Evolutionary conservation across 1,140 invertebrate genomes (phyloP), one percentile per base, ranked within the genome.

Genomic region (Idris sp.): DNA sequence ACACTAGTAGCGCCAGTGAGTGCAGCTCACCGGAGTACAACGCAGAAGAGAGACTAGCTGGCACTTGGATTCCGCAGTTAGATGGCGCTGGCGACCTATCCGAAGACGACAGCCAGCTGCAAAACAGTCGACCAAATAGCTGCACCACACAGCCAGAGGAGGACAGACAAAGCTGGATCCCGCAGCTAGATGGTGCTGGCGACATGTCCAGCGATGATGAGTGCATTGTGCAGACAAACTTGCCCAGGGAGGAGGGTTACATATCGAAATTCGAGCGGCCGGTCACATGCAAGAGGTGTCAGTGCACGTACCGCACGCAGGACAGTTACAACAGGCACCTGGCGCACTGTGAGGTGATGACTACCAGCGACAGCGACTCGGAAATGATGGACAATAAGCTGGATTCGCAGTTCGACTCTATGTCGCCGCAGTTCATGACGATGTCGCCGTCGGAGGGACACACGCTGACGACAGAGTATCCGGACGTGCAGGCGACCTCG

Each of bases 251-350:
- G 79, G 87, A 84, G 31, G 78, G 25, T 74, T 77, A 4, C 22
- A 65, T 83, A 67, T 65, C 86, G 73, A 82, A 61, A 0, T 54
- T 75, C 3, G 36, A 76, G 0, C 91, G 90, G 67, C 93, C 95
- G 10, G 95, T 97, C 0, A 95, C 93, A 76, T 97, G 96, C 85
- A 91, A 92, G 67, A 90, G 93, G 46, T 98, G 96, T 82, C 93
- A 95, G 77, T 93, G 95, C 77, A 94, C 95, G 2, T 98, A 98
- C 82, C 90, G 96, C 79, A 97, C 95, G 7, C 92, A 92, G 71
- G 92, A 94, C 40, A 96, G 95, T 73, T 97, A 93, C 79, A 92
- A 95, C 75, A 90, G 93, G 18, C 96, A 98, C 84, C 86, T 96
- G 33, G 87, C 90, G 7, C 91, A 89, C 11, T 98, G 96, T 83